Percentiles rank a stretch among this genome's conserved stretches.
These are phyloP conservation scores for Tadarida brasiliensis DNA, from an alignment of 2,797 vertebrate genomes.

Conservation along the genomic window DNA sequence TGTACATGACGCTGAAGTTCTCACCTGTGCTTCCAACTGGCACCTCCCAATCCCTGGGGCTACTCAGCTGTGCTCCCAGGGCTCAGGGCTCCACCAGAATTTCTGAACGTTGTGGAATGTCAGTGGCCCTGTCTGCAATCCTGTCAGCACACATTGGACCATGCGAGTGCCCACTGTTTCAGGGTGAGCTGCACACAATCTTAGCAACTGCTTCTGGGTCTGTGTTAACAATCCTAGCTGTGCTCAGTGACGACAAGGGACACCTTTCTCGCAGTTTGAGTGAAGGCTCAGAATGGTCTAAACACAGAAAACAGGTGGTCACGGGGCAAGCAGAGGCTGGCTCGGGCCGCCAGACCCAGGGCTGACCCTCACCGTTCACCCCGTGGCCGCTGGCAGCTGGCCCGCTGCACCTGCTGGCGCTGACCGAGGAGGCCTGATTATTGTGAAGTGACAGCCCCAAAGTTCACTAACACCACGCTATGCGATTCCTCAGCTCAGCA, in stretches of 20 bases:
- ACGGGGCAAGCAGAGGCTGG: background rate
- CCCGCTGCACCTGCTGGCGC: background rate
- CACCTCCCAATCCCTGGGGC: background rate
- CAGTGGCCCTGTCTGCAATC: accelerated
- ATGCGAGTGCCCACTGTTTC: background rate
- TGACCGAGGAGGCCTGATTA: background rate
- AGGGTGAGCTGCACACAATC: accelerated
- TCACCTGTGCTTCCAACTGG: background rate
- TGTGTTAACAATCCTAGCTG: background rate
- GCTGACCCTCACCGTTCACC: no score
- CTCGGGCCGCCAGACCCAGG: background rate
- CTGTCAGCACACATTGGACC: accelerated
- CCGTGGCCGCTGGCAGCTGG: background rate
- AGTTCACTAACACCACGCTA: background rate
- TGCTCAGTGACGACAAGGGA: background rate
- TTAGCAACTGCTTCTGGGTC: background rate
- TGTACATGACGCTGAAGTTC: accelerated
- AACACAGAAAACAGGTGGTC: background rate
- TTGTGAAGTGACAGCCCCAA: background rate
- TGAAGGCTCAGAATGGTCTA: background rate
- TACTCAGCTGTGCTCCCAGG: background rate
- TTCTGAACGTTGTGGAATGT: no score
- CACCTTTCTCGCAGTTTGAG: background rate
- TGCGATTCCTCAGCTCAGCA: background rate
- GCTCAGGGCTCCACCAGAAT: background rate